Evolutionary conservation across 2,113 vertebrate species (phyloP), one percentile per base, ranked within the genome.

Genomic region (Pelecanus crispus): DNA sequence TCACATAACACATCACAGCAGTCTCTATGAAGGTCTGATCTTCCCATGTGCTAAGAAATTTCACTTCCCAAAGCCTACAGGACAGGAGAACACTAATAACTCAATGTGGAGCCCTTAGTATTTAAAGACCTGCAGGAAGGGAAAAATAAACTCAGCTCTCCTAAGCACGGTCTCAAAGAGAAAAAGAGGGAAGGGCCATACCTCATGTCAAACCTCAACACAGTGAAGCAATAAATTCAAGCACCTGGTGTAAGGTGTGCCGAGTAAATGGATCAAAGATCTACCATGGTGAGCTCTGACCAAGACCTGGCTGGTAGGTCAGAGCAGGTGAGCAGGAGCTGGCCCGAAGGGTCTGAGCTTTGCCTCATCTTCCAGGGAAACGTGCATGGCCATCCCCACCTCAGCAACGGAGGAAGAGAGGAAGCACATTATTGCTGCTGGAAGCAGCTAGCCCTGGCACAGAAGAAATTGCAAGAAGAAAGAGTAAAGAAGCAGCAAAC

Each of bases 381-480:
- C 0, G 0, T 11, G 10, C 16, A 53, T 5, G 18, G 71, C 21
- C 28, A 38, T 13, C 9, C 31, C 6, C 42, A 13, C 13, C 18
- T 47, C 5, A 47, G 71, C 2, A 26, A 24, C 8, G 20, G 59
- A 62, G 52, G 13, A 86, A 70, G 40, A 75, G 18, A 24, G 20
- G 28, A 10, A 92, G 19, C 7, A 68, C 3, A 1, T 3, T 19
- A 17, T 6, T 15, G 6, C 34, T 68, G 15, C 21, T 71, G 50
- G 45, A 83, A 83, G 50, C 10, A 34, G 17, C 25, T 13, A 56
- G 17, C 5, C 36, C 32, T 58, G 19, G 13, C 18, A 49, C 13
- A 72, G 40, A 38, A 62, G 19, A 73, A 91, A 62, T 9, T 42
- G 6, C 17, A 72, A 19, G 42, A 66, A 77, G 13, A 53, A 63